Evolutionary conservation across 2,113 vertebrate genomes (phyloP).

Genomic region (Callipepla californica): DNA sequence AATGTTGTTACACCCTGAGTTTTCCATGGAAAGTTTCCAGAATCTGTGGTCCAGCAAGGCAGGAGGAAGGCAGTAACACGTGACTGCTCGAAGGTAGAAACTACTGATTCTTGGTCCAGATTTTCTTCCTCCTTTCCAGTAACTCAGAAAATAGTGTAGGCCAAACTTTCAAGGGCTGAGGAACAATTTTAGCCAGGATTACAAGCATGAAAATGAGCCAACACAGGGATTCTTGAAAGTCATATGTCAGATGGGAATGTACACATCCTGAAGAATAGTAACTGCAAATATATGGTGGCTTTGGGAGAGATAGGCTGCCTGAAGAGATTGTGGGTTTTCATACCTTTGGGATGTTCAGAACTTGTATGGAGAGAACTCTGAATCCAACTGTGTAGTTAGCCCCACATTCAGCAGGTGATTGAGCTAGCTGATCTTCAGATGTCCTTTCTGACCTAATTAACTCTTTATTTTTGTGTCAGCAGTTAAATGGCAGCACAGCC

Average conservation of each 20-base stretch:
- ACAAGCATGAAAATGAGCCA: background rate
- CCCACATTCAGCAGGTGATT: background rate
- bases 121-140: background rate
- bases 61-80: background rate
- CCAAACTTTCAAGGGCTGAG: background rate
- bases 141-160: background rate
- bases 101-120: background rate
- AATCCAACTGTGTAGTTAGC: background rate
- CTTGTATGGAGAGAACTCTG: background rate
- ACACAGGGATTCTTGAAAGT: background rate
- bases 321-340: background rate
- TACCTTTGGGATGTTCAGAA: background rate
- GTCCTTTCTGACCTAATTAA: background rate
- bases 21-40: conserved; percentile 16
- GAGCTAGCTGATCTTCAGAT: background rate
- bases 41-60: background rate
- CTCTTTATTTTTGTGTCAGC: background rate
- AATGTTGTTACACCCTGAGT: background rate
- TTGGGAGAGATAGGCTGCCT: background rate
- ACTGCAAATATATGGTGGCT: background rate
- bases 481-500: background rate
- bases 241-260: background rate
- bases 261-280: background rate
- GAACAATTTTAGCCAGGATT: conserved; percentile 9
- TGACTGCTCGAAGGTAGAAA: conserved; percentile 25